A percentile compares a stretch with the other conserved stretches of the same genome.
Conservation (phyloP, 2,888 invertebrate genomes). For the Calameuta filiformis region DNA sequence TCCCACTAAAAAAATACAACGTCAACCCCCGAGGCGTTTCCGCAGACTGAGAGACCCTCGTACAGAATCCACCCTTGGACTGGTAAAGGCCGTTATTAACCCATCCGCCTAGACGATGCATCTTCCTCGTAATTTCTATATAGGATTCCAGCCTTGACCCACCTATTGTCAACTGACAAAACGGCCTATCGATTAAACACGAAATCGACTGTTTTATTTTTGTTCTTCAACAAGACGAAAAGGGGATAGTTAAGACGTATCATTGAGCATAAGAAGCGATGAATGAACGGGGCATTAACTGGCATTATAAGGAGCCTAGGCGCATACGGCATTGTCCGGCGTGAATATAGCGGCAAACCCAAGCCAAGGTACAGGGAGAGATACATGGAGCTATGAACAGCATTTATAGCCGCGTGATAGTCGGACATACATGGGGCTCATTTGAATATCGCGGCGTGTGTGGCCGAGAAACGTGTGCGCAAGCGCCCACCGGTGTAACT, state of each 20-base stretch:
- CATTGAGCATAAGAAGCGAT: neutral
- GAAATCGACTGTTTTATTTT: neutral
- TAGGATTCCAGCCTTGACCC: neutral
- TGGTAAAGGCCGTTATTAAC: neutral
- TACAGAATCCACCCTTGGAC: neutral
- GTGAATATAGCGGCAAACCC: constrained; percentile 3
- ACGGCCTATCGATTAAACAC: neutral
- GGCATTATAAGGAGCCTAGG: neutral
- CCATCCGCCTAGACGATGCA: neutral
- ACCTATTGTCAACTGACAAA: neutral
- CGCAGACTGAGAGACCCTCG: neutral
- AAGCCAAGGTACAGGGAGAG: neutral
- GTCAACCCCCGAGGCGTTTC: neutral
- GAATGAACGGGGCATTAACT: constrained; percentile 5
- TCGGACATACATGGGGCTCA: constrained; percentile 38
- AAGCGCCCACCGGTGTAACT: constrained; percentile 31
- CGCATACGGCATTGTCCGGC: neutral
- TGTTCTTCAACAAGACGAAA: neutral
- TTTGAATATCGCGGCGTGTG: constrained; percentile 54
- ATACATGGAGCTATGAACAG: constrained; percentile 24
- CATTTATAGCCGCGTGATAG: constrained; percentile 39
- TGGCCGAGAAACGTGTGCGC: constrained; percentile 36
- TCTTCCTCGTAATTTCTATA: neutral
- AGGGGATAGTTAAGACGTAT: neutral
- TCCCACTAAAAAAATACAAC: neutral